phyloP scores from a whole-genome alignment of 2,113 vertebrate species.

The Malurus alboscapulatus region DNA sequence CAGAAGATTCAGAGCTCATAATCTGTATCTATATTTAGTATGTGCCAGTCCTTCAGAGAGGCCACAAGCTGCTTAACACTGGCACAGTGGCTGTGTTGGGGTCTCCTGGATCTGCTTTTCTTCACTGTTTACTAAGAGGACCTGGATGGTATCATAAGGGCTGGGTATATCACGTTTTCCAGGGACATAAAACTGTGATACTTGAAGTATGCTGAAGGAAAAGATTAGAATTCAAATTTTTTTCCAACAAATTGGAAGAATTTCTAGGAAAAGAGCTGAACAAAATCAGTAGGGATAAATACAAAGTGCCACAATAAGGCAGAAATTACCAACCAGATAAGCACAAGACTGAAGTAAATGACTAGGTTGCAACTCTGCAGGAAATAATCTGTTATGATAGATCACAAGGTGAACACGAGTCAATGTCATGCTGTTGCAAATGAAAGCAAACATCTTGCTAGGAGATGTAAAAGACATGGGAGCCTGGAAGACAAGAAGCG shows the following conservation, averaged over 20 bases:
- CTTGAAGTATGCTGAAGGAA: background rate
- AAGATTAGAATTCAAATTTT: background rate
- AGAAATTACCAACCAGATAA: background rate
- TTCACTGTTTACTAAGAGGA: background rate
- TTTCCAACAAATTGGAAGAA: background rate
- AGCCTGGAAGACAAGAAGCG: background rate
- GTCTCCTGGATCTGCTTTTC: background rate
- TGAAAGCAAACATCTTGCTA: constrained; percentile 1
- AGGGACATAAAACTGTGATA: background rate
- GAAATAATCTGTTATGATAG: background rate
- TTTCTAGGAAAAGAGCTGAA: background rate
- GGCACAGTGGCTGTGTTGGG: background rate
- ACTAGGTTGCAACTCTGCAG: background rate
- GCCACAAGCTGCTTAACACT: background rate
- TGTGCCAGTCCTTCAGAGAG: background rate
- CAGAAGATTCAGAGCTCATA: background rate
- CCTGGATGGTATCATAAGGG: background rate
- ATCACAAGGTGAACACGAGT: constrained; percentile 32
- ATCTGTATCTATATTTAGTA: background rate
- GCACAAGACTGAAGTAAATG: background rate
- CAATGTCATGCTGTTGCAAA: constrained; percentile 25
- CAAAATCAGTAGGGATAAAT: background rate
- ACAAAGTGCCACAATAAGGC: background rate
- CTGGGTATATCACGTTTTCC: background rate
- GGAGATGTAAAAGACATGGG: background rate